Conservation (phyloP, 2,113 vertebrate species). For the Neomonachus schauinslandi region DNA sequence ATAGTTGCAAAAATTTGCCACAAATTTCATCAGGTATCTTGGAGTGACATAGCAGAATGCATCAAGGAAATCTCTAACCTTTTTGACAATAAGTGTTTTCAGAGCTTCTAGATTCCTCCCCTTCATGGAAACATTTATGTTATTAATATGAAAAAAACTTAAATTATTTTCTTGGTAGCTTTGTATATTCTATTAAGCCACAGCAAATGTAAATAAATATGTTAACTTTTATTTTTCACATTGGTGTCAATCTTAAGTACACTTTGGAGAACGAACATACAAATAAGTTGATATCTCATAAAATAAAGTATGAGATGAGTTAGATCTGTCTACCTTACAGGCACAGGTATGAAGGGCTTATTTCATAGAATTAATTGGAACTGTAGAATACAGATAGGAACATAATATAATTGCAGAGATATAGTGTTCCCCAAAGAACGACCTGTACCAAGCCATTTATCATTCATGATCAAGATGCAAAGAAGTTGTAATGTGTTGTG, state of each 20-base stretch:
- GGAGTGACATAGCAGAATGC: conserved; percentile 7
- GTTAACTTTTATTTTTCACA: background rate
- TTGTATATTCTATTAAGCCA: background rate
- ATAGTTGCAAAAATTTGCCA: conserved; percentile 61
- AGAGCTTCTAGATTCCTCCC: background rate
- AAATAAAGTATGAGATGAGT: background rate
- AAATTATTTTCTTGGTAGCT: background rate
- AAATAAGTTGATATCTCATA: background rate
- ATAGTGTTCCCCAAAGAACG: background rate
- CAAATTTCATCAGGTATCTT: conserved; percentile 60
- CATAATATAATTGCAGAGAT: background rate
- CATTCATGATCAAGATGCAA: background rate
- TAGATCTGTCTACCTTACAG: background rate
- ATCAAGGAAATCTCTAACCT: background rate
- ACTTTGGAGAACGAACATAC: background rate
- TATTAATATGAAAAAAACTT: conserved; percentile 18
- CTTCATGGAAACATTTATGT: background rate
- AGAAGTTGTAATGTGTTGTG: background rate
- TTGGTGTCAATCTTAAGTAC: conserved; percentile 18
- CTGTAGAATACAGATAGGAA: background rate
- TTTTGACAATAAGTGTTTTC: background rate
- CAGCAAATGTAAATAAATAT: background rate
- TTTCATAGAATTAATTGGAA: background rate
- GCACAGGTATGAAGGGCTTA: background rate
- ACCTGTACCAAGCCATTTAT: background rate